phyloP scores from a whole-genome alignment of 23 tunicate genomes.

The Trididemnum clinides region DNA sequence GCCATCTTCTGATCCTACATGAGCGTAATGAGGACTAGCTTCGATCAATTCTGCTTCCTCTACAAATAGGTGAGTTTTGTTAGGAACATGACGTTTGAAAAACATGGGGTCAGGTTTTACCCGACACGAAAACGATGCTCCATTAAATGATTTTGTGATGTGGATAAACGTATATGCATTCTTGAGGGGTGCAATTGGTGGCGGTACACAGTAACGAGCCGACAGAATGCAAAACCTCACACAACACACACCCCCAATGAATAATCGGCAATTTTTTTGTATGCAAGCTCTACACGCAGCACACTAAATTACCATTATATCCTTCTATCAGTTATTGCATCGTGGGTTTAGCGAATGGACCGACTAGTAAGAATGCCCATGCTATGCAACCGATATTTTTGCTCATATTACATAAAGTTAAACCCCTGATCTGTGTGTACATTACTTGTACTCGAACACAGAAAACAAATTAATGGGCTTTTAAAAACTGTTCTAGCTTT shows the following conservation, averaged over 20 bases:
- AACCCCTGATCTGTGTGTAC: constrained; percentile 1
- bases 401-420: not conserved
- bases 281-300: not conserved
- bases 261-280: not conserved
- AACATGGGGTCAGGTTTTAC: constrained; percentile 7
- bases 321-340: constrained; percentile 21
- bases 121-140: constrained; percentile 11
- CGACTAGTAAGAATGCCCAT: constrained; percentile 16
- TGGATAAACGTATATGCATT: not conserved
- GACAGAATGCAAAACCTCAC: constrained; percentile 10
- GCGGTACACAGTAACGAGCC: constrained; percentile 11
- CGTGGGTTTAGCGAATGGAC: constrained; percentile 23
- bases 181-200: constrained; percentile 27
- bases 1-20: constrained; percentile 3
- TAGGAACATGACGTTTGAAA: not conserved
- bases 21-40: not conserved
- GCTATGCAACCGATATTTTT: not conserved
- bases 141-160: not conserved
- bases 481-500: not conserved
- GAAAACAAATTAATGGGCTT: not conserved
- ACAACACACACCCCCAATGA: constrained; percentile 5
- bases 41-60: constrained; percentile 29
- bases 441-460: not conserved
- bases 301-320: constrained; percentile 15
- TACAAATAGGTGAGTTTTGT: not conserved